Base-by-base conservation (phyloP, 2,888 invertebrate genomes). In the Phania funesta region DNA sequence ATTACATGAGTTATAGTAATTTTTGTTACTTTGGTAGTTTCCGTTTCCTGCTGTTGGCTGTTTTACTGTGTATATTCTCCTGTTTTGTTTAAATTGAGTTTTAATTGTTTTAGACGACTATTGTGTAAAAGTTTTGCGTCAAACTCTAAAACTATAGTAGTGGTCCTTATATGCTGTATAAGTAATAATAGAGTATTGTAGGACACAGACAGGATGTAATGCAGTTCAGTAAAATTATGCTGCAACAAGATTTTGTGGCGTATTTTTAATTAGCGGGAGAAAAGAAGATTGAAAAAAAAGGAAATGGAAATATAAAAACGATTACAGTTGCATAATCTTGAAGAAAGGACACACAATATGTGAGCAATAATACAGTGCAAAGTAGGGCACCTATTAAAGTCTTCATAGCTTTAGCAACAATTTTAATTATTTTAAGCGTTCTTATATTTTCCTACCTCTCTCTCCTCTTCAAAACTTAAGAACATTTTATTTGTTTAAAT, bases 81-180 rank as follows among this genome's bases (percentile, higher is more conserved):
- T 60, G 18, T 71, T 38, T 60, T 16, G n/a, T n/a, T 60, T 26
- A 20, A 77, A 70, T 68, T 52, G 52, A 62, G 52, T 68, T 70
- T 77, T 70, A 77, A 70, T 77, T 77, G 54, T 70, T 70, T 77
- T 77, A 26, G 68, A 62, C 52, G 54, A 54, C 68, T 46, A 32
- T 41, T 60, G 60, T 60, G 32, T 54, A 13, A 24, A 60, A 52
- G 26, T 58, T 67, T 24, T 24, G n/a, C n/a, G 38, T 18, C 20
- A 62, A 62, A 38, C 41, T 20, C n/a, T 41, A 58, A 44, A 11
- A 50, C 38, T 29, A 26, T 38, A 60, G 48, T 20, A 24, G 24
- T 32, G 46, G 22, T 11, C 32, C n/a, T 26, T 3, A 26, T 26
- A 38, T 26, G 9, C 0, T 16, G 54, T 8, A 44, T 44, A 44